These are phyloP conservation scores for Pristiophorus japonicus DNA, from an alignment of 2,113 vertebrate species.

Conservation along the genomic window DNA sequence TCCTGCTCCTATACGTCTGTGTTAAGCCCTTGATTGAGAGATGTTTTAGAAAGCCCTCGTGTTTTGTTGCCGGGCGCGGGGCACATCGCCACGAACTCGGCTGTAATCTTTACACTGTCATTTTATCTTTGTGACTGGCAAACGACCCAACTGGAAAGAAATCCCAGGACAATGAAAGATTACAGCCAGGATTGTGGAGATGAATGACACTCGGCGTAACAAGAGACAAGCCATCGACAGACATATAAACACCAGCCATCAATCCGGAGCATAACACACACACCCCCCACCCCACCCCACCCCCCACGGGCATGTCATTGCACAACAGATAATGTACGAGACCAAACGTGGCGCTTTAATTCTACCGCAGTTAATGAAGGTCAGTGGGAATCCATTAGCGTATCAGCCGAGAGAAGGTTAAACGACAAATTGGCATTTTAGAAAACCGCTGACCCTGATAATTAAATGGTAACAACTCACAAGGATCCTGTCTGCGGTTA, in stretches of 20 bases:
- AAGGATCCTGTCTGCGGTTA: background rate
- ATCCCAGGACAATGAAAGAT: background rate
- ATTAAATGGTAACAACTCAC: conserved; percentile 15
- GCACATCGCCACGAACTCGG: background rate
- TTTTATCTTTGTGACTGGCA: background rate
- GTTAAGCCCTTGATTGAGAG: background rate
- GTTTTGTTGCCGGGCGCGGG: background rate
- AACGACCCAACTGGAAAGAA: background rate
- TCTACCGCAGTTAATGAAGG: background rate
- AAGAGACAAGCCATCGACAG: background rate
- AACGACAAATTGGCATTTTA: background rate
- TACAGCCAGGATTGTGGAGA: background rate
- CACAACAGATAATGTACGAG: background rate
- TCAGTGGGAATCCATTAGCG: background rate
- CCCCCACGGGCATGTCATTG: background rate
- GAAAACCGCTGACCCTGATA: background rate
- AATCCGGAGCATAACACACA: background rate
- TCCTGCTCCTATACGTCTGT: background rate
- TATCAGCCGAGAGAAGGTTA: background rate
- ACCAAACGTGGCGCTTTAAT: background rate
- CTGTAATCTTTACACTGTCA: background rate
- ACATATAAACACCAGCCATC: background rate
- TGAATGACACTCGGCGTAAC: background rate
- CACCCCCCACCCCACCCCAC: too few species aligned
- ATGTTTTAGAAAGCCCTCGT: background rate